Evolutionary conservation across 2,797 vertebrate genomes (phyloP).

Genomic region (Pristis pectinata): DNA sequence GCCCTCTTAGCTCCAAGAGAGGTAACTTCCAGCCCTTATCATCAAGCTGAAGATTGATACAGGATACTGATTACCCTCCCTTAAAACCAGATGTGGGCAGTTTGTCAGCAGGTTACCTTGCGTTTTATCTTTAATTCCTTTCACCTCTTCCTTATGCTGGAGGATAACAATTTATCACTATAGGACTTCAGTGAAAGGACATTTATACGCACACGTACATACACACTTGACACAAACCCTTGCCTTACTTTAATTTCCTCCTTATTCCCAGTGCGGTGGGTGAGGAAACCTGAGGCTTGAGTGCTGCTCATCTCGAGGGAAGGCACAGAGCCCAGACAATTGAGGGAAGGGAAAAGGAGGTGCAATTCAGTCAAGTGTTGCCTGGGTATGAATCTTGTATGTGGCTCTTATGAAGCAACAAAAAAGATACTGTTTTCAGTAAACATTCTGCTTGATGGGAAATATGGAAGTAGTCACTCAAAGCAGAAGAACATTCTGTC

Average conservation of each 20-base stretch:
- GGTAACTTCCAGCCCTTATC: not conserved
- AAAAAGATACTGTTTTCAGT: constrained; percentile 35
- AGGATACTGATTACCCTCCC: not conserved
- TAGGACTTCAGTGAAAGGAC: not conserved
- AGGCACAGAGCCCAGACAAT: not conserved
- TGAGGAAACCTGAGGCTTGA: not conserved
- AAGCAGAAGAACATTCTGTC: constrained; percentile 20
- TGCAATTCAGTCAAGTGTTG: constrained; percentile 15
- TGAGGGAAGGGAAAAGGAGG: not conserved
- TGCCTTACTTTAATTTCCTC: not conserved
- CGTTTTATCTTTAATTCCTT: not conserved
- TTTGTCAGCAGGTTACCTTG: not conserved
- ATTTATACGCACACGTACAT: no score
- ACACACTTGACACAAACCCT: not conserved
- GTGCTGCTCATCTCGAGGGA: not conserved
- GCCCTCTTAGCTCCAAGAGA: not conserved
- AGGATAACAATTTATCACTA: not conserved
- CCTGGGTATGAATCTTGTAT: not conserved
- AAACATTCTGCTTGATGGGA: constrained; percentile 28
- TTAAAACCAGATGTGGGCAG: not conserved
- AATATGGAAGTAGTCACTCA: constrained; percentile 21
- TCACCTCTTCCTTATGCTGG: not conserved
- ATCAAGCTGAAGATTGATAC: not conserved
- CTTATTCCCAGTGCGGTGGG: not conserved
- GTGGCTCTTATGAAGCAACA: constrained; percentile 26